Percentiles rank a stretch among this genome's conserved stretches.
phyloP scores from a whole-genome alignment of 2,888 invertebrate species.

The Hirtodrosophila alboralis region DNA sequence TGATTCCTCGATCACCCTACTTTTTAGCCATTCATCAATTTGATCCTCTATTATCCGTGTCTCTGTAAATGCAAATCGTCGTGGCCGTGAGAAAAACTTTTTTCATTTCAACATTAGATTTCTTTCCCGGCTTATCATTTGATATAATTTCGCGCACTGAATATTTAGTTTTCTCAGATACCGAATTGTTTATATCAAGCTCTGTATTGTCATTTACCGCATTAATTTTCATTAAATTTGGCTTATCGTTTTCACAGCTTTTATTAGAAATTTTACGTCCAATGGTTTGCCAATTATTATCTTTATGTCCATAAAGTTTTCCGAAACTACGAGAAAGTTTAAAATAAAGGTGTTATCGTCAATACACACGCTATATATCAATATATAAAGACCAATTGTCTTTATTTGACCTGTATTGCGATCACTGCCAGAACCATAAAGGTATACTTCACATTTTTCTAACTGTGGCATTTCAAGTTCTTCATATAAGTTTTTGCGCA shows the following conservation, averaged over 20 bases:
- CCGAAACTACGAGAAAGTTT: background rate
- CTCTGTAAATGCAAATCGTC: constrained; percentile 7
- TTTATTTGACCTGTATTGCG: background rate
- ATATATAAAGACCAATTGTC: background rate
- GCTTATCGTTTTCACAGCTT: too few species aligned
- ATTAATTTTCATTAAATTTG: constrained; percentile 4
- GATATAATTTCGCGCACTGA: background rate
- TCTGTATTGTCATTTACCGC: constrained; percentile 19
- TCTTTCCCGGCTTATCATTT: constrained; percentile 1
- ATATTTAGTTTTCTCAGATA: too few species aligned
- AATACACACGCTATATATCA: background rate
- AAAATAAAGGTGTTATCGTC: background rate
- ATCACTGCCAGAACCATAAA: too few species aligned
- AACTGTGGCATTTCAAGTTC: background rate
- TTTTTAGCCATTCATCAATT: constrained; percentile 12
- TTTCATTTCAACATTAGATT: constrained; percentile 16
- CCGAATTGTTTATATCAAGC: constrained; percentile 3
- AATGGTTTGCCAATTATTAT: background rate
- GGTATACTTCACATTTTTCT: background rate
- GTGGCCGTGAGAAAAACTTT: constrained; percentile 14
- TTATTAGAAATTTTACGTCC: background rate
- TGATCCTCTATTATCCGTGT: constrained; percentile 8
- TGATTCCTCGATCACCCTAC: constrained; percentile 9
- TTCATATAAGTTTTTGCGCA: background rate
- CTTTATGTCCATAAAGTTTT: background rate